These are phyloP conservation scores for Hydraecia micacea DNA, from an alignment of 2,888 invertebrate genomes.

Conservation along the genomic window DNA sequence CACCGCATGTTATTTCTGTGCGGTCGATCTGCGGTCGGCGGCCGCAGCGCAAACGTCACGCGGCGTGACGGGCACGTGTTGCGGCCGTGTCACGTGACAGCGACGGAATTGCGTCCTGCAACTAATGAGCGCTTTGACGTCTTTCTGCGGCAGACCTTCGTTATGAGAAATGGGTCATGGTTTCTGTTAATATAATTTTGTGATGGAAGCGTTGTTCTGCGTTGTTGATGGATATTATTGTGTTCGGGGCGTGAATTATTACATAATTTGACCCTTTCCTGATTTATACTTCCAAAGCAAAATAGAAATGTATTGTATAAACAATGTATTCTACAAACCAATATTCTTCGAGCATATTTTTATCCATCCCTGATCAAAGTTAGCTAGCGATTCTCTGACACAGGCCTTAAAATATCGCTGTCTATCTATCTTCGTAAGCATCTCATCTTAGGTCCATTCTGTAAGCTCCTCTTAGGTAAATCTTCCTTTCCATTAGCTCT, in stretches of 20 bases:
- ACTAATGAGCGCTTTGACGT: conserved; percentile 70
- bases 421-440: conserved; percentile 49
- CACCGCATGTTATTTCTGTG: conserved; percentile 69
- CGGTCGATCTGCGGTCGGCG: conserved; percentile 70
- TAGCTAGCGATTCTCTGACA: conserved; percentile 3
- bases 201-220: conserved; percentile 39
- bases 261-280: conserved; percentile 1
- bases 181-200: conserved; percentile 66
- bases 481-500: conserved; percentile 41
- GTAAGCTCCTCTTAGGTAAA: conserved; percentile 43
- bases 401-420: conserved; percentile 30
- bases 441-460: conserved; percentile 43
- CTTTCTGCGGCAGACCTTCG: conserved; percentile 70
- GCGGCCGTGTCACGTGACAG: conserved; percentile 73
- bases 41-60: conserved; percentile 68
- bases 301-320: not conserved
- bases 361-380: conserved; percentile 11
- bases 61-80: conserved; percentile 70
- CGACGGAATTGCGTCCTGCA: conserved; percentile 75
- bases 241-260: conserved; percentile 15
- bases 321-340: not conserved
- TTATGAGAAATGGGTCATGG: conserved; percentile 71
- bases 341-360: conserved; percentile 10
- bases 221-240: conserved; percentile 42
- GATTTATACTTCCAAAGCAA: not conserved